A percentile compares a stretch with the other conserved stretches of the same genome.
These are phyloP conservation scores for Coranthus polyacanthus DNA, from an alignment of 2,797 vertebrate species.

Conservation along the genomic window DNA sequence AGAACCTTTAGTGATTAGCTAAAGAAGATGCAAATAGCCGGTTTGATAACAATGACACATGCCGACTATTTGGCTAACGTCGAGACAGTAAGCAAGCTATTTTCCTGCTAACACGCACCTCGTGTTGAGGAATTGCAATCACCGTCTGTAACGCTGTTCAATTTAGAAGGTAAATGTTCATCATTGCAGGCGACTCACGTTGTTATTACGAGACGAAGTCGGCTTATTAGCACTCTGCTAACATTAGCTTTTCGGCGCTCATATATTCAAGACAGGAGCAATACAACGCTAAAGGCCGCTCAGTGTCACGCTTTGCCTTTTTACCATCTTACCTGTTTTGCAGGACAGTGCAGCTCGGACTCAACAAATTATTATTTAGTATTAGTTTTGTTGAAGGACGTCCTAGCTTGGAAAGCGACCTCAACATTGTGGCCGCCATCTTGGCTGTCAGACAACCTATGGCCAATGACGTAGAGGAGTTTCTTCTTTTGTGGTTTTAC, in stretches of 20 bases:
- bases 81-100: background rate
- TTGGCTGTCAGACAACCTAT: slow-evolving; percentile 64
- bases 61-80: background rate
- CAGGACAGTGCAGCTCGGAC: slow-evolving; percentile 75
- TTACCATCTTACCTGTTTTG: slow-evolving; percentile 79
- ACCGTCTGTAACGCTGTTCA: background rate
- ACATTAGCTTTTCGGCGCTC: slow-evolving; percentile 22
- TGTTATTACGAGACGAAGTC: background rate
- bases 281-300: fast-evolving
- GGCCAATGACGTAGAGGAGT: slow-evolving; percentile 36
- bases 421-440: slow-evolving; percentile 86
- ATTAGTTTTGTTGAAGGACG: slow-evolving; percentile 87
- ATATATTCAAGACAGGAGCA: fast-evolving
- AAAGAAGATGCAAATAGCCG: fast-evolving
- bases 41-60: slow-evolving; percentile 26
- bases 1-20: background rate
- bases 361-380: slow-evolving; percentile 68
- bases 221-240: slow-evolving; percentile 53
- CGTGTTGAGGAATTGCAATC: background rate
- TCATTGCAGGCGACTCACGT: background rate
- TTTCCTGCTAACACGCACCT: fast-evolving
- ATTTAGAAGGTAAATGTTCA: background rate
- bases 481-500: slow-evolving; percentile 29
- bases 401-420: slow-evolving; percentile 84
- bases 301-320: fast-evolving